phyloP scores from a whole-genome alignment of 2,888 invertebrate species.

The Epistrophella euchroma region DNA sequence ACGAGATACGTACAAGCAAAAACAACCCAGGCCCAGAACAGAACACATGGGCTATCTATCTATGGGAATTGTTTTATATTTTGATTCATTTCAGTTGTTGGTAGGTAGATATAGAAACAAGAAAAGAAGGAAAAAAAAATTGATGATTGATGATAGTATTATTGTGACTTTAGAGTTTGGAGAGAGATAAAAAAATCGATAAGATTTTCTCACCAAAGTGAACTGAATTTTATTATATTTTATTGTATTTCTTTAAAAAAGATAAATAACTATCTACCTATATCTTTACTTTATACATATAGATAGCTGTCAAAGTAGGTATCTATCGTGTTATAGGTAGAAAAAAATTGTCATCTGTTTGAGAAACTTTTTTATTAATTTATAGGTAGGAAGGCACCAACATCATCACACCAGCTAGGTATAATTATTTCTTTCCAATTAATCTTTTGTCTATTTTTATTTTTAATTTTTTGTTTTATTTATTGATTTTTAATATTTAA shows the following conservation, averaged over 20 bases:
- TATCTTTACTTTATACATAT: background rate
- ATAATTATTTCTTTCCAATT: background rate
- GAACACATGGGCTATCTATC: conserved; percentile 1
- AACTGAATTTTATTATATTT: conserved; percentile 21
- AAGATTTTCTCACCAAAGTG: conserved; percentile 38
- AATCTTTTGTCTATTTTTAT: background rate
- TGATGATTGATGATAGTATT: conserved; percentile 61
- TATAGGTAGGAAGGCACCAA: no score
- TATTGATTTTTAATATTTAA: background rate
- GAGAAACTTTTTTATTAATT: conserved; percentile 8
- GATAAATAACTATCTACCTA: conserved; percentile 17
- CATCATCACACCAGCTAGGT: no score
- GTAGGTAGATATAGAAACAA: conserved; percentile 17
- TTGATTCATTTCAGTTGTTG: conserved; percentile 23
- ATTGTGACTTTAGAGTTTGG: conserved; percentile 42
- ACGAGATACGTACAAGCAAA: background rate
- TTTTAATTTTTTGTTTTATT: background rate
- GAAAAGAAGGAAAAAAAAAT: conserved; percentile 26
- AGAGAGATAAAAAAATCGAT: conserved; percentile 62
- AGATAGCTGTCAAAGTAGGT: background rate
- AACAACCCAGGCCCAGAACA: background rate
- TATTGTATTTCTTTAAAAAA: conserved; percentile 10
- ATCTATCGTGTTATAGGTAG: background rate
- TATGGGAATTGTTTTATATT: conserved; percentile 7
- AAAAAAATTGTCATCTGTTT: conserved; percentile 13